Evolutionary conservation across 2,113 vertebrate genomes (phyloP), one percentile per base, ranked within the genome.

Genomic region (Amphiprion percula): DNA sequence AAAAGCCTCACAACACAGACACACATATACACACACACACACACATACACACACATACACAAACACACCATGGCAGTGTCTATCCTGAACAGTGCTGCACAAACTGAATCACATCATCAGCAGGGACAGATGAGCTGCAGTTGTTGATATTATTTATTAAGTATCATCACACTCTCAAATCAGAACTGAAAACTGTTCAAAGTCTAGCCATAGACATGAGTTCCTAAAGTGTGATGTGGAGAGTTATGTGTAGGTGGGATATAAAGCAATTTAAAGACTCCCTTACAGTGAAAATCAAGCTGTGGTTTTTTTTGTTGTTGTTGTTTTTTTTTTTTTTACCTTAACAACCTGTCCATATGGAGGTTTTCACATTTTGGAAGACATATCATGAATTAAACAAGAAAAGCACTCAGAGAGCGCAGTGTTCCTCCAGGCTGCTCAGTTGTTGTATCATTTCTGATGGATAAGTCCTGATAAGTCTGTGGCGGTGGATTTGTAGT

Each of bases 71-170:
- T 15, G 50, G 21, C 16, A 54, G 41, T 54, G 17, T 12, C 28
- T 65, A 26, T 61, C 30, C 15, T 75, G 47, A 66, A 65, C 64
- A 67, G 30, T 59, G 4, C 62, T 46, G 68, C 46, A 69, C 46
- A 74, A 90, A 50, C 26, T 60, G 61, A 84, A 73, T 67, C 68
- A 74, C 49, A 67, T 19, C 65, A 80, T 41, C 54, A 83, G 50
- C 74, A 63, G 80, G 33, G 39, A 70, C 4, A 15, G 50, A 68
- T 49, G 37, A 60, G 73, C 11, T 61, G 26, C 14, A 68, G 3
- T 24, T 73, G 46, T 59, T 77, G 10, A 65, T 72, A 54, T 50
- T 53, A 26, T 80, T 66, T 17, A 33, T 73, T 59, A 19, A 21
- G 53, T 52, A 16, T 55, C 16, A 17, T 56, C 39, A 71, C 66